Percentiles rank a stretch among this genome's conserved stretches.
phyloP scores from a whole-genome alignment of 2,797 vertebrate genomes.

The Halcyon badia region DNA sequence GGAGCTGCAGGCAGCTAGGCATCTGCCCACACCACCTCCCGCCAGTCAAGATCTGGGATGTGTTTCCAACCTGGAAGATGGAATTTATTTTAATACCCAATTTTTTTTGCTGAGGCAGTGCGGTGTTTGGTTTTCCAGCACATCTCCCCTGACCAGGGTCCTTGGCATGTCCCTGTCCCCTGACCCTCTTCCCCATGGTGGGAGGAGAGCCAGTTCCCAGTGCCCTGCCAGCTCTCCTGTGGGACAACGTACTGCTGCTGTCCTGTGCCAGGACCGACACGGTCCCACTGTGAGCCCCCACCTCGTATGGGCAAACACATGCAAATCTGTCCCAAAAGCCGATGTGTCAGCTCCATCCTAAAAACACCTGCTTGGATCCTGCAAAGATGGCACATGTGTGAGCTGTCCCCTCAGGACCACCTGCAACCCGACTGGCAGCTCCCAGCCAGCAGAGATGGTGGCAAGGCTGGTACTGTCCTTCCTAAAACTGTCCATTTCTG shows the following conservation, averaged over 20 bases:
- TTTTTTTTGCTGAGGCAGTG: neutral
- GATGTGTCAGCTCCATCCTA: neutral
- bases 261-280: neutral
- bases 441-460: neutral
- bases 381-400: rapidly evolving
- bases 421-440: rapidly evolving
- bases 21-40: rapidly evolving
- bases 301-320: neutral
- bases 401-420: rapidly evolving
- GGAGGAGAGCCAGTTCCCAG: neutral
- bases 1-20: neutral
- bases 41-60: neutral
- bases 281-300: neutral
- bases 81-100: neutral
- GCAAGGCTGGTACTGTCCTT: neutral
- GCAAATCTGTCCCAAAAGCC: neutral
- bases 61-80: neutral
- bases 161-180: neutral
- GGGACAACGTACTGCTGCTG: conserved; percentile 5
- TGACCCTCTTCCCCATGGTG: rapidly evolving
- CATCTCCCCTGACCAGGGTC: neutral
- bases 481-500: neutral
- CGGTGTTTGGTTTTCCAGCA: neutral
- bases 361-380: neutral
- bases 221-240: neutral